Conservation (phyloP, 1,140 invertebrate species). For the Heliconius congener region DNA sequence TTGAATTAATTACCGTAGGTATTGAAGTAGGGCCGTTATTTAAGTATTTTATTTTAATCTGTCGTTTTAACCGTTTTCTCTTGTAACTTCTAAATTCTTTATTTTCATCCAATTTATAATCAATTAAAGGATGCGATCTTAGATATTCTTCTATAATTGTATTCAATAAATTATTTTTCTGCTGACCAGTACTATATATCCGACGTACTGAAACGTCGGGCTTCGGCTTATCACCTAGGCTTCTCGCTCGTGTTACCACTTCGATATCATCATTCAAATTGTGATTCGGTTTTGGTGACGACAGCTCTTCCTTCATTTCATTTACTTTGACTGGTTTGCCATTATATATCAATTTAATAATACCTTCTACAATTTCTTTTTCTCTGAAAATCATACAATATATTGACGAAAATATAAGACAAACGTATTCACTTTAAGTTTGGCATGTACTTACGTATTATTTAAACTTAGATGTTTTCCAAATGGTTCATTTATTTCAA, state of each 20-base stretch:
- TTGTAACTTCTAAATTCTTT: constrained; percentile 20
- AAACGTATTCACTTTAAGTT: constrained; percentile 21
- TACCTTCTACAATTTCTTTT: constrained; percentile 47
- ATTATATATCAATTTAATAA: constrained; percentile 61
- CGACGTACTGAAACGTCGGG: neutral
- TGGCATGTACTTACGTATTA: constrained; percentile 42
- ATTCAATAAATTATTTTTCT: constrained; percentile 43
- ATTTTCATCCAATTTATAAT: constrained; percentile 15
- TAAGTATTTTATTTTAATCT: constrained; percentile 55
- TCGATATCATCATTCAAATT: constrained; percentile 12
- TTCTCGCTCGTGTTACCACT: neutral
- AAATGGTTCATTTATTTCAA: constrained; percentile 51
- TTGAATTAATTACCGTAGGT: constrained; percentile 38
- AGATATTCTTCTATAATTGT: constrained; percentile 55
- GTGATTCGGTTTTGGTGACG: constrained; percentile 1
- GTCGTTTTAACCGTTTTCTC: constrained; percentile 56
- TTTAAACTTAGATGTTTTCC: constrained; percentile 35
- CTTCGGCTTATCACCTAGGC: neutral
- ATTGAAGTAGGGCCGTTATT: constrained; percentile 35
- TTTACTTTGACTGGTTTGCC: constrained; percentile 55
- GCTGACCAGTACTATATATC: constrained; percentile 14
- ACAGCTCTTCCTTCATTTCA: constrained; percentile 37
- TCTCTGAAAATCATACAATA: constrained; percentile 46
- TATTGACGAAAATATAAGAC: neutral
- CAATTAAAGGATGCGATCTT: constrained; percentile 41